phyloP scores from a whole-genome alignment of 2,797 vertebrate species.

The Ibycter americanus region DNA sequence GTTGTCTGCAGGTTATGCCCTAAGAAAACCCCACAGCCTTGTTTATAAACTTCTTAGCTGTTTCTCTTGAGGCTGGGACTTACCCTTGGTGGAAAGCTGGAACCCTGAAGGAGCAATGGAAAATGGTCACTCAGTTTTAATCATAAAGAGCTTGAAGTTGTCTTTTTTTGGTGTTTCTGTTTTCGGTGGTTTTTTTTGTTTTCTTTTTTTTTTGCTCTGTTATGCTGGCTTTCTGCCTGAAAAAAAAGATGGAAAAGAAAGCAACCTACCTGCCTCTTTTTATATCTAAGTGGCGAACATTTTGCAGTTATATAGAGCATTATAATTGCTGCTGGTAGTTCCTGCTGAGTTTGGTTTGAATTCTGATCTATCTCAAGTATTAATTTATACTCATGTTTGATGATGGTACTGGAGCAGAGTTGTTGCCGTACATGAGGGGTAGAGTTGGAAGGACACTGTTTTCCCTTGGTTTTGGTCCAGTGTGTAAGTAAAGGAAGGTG shows the following conservation, averaged over 20 bases:
- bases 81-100: neutral
- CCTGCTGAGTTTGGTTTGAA: neutral
- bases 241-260: neutral
- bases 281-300: neutral
- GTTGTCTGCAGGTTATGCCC: neutral
- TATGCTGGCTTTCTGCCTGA: neutral
- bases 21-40: rapidly evolving
- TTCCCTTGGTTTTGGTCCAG: neutral
- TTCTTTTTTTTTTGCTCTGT: neutral
- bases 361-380: neutral
- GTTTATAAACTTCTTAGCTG: neutral
- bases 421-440: neutral
- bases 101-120: neutral
- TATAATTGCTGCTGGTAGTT: neutral
- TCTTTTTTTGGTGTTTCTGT: too few species aligned
- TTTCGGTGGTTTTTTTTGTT: too few species aligned
- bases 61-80: neutral
- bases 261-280: neutral
- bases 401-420: neutral
- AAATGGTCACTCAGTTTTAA: neutral
- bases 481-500: neutral
- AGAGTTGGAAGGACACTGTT: neutral
- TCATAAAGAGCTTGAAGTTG: too few species aligned
- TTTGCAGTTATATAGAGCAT: neutral
- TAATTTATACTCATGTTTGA: neutral